Evolutionary conservation across 2,888 invertebrate genomes (phyloP), one percentile per base, ranked within the genome.

Genomic region (Drosophila nigricruria): DNA sequence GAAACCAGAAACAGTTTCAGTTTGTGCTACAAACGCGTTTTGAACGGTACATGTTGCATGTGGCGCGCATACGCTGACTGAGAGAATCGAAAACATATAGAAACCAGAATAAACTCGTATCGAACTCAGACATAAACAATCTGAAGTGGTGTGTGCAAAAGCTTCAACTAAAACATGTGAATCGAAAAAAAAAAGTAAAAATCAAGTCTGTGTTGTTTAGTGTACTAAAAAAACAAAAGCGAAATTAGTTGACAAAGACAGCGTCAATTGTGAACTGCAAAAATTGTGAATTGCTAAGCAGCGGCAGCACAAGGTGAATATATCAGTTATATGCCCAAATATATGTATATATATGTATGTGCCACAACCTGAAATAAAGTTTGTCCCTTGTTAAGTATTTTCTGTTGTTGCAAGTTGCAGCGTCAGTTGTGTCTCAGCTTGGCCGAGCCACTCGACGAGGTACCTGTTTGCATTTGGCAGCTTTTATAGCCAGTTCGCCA

Each of bases 1-100:
- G 73, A 69, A 70, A 67, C 60, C 42, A 73, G 70, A 77, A 88
- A 88, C 86, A 83, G 88, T 79, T 87, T 90, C 91, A 91, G 91
- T 91, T 90, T 87, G 86, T 83, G 82, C 82, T 88, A 81, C 86
- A 86, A 90, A 81, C 90, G 90, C 87, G 87, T 88, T 85, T 88
- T 73, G 86, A 81, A 86, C 84, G 91, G 91, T 90, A 79, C 75
- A 57, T 66, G 81, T 81, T 81, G 83, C 70, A 75, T 66, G 78
- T 76, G 79, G 73, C 75, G 74, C 75, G 72, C 64, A 63, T 32
- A 49, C 52, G 25, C 23, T 12, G 16, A 53, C 36, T 34, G 53
- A 50, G 32, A 5, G 40, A 14, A 23, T 34, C 52, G 6, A 40
- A 45, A 1, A 30, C 10, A 30, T 18, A 16, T 6, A 18, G n/a